Conservation (phyloP, 2,888 invertebrate species). For the Bellardia pandia region DNA sequence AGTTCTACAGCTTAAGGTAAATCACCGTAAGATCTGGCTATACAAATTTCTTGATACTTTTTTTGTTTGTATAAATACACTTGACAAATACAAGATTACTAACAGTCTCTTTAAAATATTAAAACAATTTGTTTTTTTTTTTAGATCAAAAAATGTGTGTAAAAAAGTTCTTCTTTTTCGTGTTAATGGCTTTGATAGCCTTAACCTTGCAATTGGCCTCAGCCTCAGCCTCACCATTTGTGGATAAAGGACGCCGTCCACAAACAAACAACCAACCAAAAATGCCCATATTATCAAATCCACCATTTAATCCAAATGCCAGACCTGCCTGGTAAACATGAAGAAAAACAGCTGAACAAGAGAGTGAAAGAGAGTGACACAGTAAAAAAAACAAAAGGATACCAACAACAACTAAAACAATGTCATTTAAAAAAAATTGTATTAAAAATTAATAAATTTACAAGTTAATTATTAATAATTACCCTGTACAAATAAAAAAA, state of each 20-base stretch:
- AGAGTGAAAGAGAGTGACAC: neutral
- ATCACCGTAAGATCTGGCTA: slow-evolving; percentile 34
- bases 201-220: slow-evolving; percentile 42
- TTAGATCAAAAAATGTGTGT: slow-evolving; percentile 53
- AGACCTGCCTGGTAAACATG: slow-evolving; percentile 49
- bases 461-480: neutral
- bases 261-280: slow-evolving; percentile 37
- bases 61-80: slow-evolving; percentile 57
- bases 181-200: slow-evolving; percentile 70
- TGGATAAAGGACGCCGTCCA: slow-evolving; percentile 53
- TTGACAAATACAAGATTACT: neutral
- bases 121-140: neutral
- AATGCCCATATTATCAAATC: slow-evolving; percentile 69
- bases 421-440: too few species aligned
- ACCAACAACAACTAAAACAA: too few species aligned
- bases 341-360: neutral
- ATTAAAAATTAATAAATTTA: too few species aligned
- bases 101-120: slow-evolving; percentile 35
- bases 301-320: slow-evolving; percentile 75
- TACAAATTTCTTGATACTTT: neutral
- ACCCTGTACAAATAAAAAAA: neutral
- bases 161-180: slow-evolving; percentile 49
- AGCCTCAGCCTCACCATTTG: slow-evolving; percentile 66
- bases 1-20: slow-evolving; percentile 24
- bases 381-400: neutral